These are phyloP conservation scores for Conistra vaccinii DNA, from an alignment of 2,888 invertebrate genomes.

Conservation along the genomic window DNA sequence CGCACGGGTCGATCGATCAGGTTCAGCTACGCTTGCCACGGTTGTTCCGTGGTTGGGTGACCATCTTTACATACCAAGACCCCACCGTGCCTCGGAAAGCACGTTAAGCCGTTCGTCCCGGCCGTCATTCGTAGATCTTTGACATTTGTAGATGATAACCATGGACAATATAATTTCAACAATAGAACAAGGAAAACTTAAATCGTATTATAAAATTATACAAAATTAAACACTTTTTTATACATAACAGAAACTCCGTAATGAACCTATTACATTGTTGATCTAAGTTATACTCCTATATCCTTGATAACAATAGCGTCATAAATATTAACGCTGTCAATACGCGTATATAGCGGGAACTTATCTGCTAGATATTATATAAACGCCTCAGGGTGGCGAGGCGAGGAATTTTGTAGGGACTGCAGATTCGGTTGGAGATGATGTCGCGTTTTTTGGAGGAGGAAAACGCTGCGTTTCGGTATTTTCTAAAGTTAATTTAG, in stretches of 20 bases:
- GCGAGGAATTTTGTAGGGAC: conserved; percentile 75
- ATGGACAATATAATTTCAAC: too few relatives aligned
- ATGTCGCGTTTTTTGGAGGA: conserved; percentile 59
- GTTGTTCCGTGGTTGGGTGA: too few relatives aligned
- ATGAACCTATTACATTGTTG: conserved; percentile 58
- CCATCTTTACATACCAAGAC: background rate
- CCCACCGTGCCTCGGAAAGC: background rate
- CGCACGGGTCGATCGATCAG: too few relatives aligned
- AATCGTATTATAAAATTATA: background rate
- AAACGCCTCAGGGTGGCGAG: conserved; percentile 86
- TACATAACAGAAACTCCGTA: conserved; percentile 21
- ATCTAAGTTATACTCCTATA: conserved; percentile 55
- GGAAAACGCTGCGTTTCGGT: conserved; percentile 8
- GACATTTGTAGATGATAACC: too few relatives aligned
- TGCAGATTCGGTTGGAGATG: conserved; percentile 53
- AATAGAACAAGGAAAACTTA: too few relatives aligned
- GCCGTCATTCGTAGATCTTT: background rate
- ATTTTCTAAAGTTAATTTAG: background rate
- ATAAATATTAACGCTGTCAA: conserved; percentile 90
- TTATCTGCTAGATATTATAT: conserved; percentile 89
- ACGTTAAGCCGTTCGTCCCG: background rate
- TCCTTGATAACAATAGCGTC: conserved; percentile 86
- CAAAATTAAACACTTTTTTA: conserved; percentile 12
- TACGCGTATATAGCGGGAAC: conserved; percentile 83
- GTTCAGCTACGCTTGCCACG: too few relatives aligned